Evolutionary conservation across 2,888 invertebrate species (phyloP).

Genomic region (Eulithis testata): DNA sequence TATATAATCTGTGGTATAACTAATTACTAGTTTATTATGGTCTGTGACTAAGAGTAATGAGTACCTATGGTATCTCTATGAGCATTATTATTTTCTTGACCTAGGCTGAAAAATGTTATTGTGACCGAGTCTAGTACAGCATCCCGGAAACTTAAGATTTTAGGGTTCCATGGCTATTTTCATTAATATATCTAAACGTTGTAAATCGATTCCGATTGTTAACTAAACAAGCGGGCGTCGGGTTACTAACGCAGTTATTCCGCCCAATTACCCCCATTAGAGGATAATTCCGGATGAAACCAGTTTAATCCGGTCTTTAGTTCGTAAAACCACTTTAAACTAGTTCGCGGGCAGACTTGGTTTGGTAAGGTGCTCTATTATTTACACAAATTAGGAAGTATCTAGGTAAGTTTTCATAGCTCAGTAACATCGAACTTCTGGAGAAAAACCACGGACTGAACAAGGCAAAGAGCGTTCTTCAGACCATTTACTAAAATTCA

Average conservation of each 20-base stretch:
- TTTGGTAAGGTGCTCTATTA: slow-evolving; percentile 7
- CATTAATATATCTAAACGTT: slow-evolving; percentile 56
- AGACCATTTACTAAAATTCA: too few relatives aligned
- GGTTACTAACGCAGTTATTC: slow-evolving; percentile 72
- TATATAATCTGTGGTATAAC: too few relatives aligned
- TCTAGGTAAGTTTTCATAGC: too few relatives aligned
- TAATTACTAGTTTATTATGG: too few relatives aligned
- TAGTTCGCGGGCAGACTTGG: slow-evolving; percentile 7
- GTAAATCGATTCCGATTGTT: slow-evolving; percentile 59
- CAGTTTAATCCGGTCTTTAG: slow-evolving; percentile 51
- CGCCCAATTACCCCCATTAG: slow-evolving; percentile 75
- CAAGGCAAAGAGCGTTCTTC: too few relatives aligned
- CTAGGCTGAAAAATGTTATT: background rate
- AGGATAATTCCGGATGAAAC: slow-evolving; percentile 61
- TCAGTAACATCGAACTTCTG: too few relatives aligned
- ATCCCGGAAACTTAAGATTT: slow-evolving; percentile 38
- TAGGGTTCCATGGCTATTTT: slow-evolving; percentile 41
- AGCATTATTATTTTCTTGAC: too few relatives aligned
- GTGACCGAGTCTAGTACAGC: background rate
- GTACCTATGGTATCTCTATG: too few relatives aligned
- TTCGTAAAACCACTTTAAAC: slow-evolving; percentile 30
- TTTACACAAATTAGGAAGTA: background rate
- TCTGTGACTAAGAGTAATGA: too few relatives aligned
- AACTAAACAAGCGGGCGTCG: slow-evolving; percentile 50
- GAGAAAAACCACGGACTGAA: too few relatives aligned